Base-by-base conservation (phyloP, 2,113 vertebrate genomes). In the Serinus canaria region DNA sequence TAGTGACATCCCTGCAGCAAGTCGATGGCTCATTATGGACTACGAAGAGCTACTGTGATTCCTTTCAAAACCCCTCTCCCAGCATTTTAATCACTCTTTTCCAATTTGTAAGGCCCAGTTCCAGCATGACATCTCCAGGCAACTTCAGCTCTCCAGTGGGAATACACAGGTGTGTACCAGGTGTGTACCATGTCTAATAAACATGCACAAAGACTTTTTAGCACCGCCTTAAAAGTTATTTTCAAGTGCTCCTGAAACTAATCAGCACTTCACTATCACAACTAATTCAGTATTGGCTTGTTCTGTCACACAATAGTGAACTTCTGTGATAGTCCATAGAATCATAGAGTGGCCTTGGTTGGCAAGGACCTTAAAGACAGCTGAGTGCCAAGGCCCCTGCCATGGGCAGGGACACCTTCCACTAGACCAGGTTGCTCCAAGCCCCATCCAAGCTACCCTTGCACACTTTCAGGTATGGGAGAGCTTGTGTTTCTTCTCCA, bases 11-110 rank as follows among this genome's bases (percentile, higher is more conserved):
- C 28, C 25, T 39, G 43, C n/a, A 63, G 43, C 33, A 10, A 53
- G 55, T 28, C 4, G 1, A 2, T 16, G 18, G 44, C n/a, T 10
- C 4, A 25, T 20, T 33, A 28, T 0, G 2, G 41, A 8, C 11
- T 22, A 8, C 1, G 5, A 66, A 55, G 24, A 86, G 33, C 4
- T 15, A 1, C 25, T 18, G 56, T 11, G 20, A 24, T 35, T 44
- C 58, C 53, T 68, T 52, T 13, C 30, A 88, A 31, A 82, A 31
- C 16, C 19, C 15, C 55, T 58, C 41, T 43, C 6, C 0, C 62
- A 35, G 33, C 16, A 9, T 30, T 76, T 81, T 37, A 60, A 15
- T 15, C 9, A 21, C 33, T 56, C 11, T 23, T 84, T 74, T 90
- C 68, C 24, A 13, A 2, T 25, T 37, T 50, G 6, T 72, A 64